Conservation (phyloP, 2,113 vertebrate genomes). For the Oriolus oriolus region DNA sequence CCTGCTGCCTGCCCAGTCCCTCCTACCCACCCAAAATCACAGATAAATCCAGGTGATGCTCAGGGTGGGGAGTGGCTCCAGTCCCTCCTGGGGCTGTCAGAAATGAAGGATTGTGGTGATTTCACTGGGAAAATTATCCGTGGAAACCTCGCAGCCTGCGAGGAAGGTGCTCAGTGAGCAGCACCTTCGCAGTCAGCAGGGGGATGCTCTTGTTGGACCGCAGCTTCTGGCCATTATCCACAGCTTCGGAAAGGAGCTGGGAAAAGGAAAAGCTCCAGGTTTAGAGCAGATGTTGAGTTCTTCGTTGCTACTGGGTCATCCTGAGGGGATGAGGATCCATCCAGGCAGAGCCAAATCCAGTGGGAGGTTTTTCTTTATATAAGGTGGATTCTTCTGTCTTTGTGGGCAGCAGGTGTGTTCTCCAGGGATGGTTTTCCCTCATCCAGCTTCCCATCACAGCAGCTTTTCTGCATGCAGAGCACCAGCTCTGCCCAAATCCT, state of each 20-base stretch:
- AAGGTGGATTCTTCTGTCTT: not conserved
- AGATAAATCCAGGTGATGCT: not conserved
- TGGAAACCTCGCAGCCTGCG: rapidly evolving
- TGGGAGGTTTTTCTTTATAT: rapidly evolving
- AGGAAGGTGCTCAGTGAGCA: not conserved
- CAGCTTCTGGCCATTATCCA: rapidly evolving
- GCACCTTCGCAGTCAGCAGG: not conserved
- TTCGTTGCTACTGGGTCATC: not conserved
- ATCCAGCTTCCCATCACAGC: not conserved
- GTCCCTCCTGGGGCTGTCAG: not conserved
- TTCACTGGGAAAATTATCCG: not conserved
- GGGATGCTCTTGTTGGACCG: rapidly evolving
- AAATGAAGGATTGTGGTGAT: not conserved
- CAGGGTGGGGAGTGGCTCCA: not conserved
- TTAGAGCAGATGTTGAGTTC: not conserved
- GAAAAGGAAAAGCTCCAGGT: not conserved
- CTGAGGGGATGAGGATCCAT: not conserved
- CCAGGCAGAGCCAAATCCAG: not conserved
- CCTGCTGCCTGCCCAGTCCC: not conserved
- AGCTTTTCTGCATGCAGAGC: not conserved
- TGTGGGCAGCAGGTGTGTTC: not conserved
- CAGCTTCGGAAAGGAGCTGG: not conserved
- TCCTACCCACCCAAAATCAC: not conserved
- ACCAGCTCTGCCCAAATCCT: not conserved
- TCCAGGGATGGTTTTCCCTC: not conserved